phyloP scores from a whole-genome alignment of 2,797 vertebrate genomes.

The Pseudomugil tenellus region DNA sequence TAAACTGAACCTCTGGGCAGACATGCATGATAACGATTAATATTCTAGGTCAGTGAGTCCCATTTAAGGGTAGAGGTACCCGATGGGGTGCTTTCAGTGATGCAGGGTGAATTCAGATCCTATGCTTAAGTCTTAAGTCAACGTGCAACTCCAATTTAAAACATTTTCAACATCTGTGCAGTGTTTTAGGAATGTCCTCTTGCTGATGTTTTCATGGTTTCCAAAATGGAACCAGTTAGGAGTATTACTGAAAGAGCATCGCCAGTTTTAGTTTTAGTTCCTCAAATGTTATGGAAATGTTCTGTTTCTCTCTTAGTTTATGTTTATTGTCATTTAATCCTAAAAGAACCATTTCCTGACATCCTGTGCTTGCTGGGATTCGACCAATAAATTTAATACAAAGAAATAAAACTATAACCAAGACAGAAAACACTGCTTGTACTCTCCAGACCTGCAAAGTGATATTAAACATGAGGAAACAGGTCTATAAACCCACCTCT shows the following conservation, averaged over 20 bases:
- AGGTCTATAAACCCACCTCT: too few species aligned
- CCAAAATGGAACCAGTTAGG: neutral
- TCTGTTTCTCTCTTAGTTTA: too few species aligned
- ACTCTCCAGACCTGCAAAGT: too few species aligned
- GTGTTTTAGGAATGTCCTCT: neutral
- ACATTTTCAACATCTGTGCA: neutral
- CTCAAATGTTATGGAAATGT: too few species aligned
- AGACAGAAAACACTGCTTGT: too few species aligned
- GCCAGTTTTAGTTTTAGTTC: neutral
- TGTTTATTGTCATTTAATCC: too few species aligned
- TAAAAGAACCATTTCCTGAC: too few species aligned
- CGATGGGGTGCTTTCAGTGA: neutral
- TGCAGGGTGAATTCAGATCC: neutral
- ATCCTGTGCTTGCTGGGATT: too few species aligned
- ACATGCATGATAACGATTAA: neutral
- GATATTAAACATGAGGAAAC: too few species aligned
- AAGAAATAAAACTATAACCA: too few species aligned
- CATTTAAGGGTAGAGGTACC: constrained; percentile 4
- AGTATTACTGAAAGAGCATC: neutral
- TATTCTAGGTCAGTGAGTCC: constrained; percentile 19
- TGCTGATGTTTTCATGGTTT: neutral
- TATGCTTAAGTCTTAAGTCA: neutral
- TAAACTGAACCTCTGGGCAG: constrained; percentile 14
- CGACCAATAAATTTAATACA: too few species aligned
- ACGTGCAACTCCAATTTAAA: neutral